Percentiles rank a stretch among this genome's conserved stretches.
Conservation (phyloP, 2,888 invertebrate species). For the Molorchus minor region DNA sequence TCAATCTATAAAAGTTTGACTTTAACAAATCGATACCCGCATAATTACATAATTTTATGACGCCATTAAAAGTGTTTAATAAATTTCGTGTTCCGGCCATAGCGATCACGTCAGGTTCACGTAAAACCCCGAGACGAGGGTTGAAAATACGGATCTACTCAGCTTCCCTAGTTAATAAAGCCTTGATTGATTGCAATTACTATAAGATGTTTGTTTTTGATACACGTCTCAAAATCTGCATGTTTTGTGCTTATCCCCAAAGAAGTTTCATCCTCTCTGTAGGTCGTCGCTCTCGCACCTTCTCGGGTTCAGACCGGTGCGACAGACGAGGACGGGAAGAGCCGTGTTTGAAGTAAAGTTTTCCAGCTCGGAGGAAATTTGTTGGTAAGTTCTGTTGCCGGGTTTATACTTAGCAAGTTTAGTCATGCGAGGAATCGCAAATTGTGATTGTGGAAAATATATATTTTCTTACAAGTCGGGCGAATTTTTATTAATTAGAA, state of each 20-base stretch:
- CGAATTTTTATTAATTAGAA: constrained; percentile 45
- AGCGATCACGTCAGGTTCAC: constrained; percentile 32
- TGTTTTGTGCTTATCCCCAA: constrained; percentile 54
- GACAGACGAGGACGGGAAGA: constrained; percentile 27
- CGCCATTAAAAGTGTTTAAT: not conserved
- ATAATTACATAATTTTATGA: too few species aligned
- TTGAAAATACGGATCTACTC: constrained; percentile 41
- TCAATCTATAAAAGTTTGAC: too few species aligned
- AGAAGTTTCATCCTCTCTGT: constrained; percentile 27
- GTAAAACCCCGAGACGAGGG: constrained; percentile 32
- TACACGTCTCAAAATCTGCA: constrained; percentile 60
- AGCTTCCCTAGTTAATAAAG: constrained; percentile 36
- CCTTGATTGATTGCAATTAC: constrained; percentile 63
- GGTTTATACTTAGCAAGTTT: constrained; percentile 59
- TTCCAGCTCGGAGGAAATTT: constrained; percentile 45
- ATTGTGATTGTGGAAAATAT: constrained; percentile 59
- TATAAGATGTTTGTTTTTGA: constrained; percentile 62
- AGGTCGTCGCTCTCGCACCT: not conserved
- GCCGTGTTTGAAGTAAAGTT: constrained; percentile 42
- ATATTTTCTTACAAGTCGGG: constrained; percentile 52
- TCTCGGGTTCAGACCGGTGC: not conserved
- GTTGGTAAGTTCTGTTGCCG: constrained; percentile 58
- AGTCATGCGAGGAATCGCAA: constrained; percentile 61
- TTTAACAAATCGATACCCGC: too few species aligned
- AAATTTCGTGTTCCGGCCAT: not conserved